These are phyloP conservation scores for Dipodomys ordii DNA, from an alignment of 2,113 vertebrate genomes.

Conservation along the genomic window DNA sequence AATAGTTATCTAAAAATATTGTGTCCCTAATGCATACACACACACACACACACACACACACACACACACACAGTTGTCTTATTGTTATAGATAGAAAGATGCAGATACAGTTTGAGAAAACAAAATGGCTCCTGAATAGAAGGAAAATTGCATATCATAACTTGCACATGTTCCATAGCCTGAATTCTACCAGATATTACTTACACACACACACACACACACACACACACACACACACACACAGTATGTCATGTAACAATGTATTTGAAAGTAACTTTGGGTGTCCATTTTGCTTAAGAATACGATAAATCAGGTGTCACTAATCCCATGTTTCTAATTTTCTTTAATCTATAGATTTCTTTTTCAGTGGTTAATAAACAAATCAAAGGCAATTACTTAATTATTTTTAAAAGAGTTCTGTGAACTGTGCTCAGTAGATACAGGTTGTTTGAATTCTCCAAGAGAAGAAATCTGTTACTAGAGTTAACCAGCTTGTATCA, in stretches of 20 bases:
- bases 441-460: background rate
- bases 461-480: background rate
- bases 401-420: background rate
- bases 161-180: background rate
- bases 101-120: background rate
- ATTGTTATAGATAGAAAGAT: background rate
- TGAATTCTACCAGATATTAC: background rate
- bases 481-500: background rate
- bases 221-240: background rate
- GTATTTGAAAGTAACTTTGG: background rate
- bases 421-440: background rate
- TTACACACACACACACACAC: background rate
- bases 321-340: background rate
- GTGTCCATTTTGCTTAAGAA: background rate
- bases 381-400: background rate
- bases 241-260: background rate
- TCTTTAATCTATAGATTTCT: constrained; percentile 13
- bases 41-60: too few relatives aligned
- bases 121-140: background rate
- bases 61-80: background rate
- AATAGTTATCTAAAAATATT: background rate
- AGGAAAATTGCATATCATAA: background rate
- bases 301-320: background rate
- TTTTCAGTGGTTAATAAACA: constrained; percentile 6
- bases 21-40: background rate